Percentiles rank a stretch among this genome's conserved stretches.
Evolutionary conservation across 2,888 invertebrate genomes (phyloP).

Genomic region (Eristalis tenax): DNA sequence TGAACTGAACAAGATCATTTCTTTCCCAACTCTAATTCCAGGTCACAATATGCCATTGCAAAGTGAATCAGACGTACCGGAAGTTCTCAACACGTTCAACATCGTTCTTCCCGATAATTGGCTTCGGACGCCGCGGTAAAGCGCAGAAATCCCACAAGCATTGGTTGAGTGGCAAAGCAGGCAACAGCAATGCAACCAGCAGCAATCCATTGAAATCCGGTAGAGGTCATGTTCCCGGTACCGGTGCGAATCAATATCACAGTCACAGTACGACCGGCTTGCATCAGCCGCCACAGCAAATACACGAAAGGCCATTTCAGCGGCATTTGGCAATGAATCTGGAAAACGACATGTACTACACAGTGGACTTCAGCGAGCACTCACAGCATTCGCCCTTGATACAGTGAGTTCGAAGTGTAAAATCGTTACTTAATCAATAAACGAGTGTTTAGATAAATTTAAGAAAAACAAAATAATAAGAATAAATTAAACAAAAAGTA

Average conservation of each 20-base stretch:
- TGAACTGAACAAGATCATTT: neutral
- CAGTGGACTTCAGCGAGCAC: conserved; percentile 88
- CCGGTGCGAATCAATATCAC: conserved; percentile 73
- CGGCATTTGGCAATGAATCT: conserved; percentile 84
- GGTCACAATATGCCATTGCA: conserved; percentile 90
- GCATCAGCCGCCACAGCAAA: conserved; percentile 75
- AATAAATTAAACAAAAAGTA: conserved; percentile 7
- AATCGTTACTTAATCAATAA: conserved; percentile 44
- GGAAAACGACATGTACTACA: conserved; percentile 89
- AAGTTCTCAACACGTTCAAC: conserved; percentile 84
- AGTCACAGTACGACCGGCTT: conserved; percentile 73
- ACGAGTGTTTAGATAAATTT: conserved; percentile 61
- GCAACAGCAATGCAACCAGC: conserved; percentile 72
- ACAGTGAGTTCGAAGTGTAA: conserved; percentile 82
- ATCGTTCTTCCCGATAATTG: conserved; percentile 82
- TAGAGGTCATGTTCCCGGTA: conserved; percentile 66
- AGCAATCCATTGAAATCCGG: conserved; percentile 71
- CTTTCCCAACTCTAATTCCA: conserved; percentile 77
- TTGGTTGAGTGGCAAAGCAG: conserved; percentile 84
- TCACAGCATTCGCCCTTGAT: conserved; percentile 89
- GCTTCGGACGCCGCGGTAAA: conserved; percentile 80
- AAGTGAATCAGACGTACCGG: conserved; percentile 89
- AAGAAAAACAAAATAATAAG: conserved; percentile 27
- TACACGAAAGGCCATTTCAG: conserved; percentile 81
- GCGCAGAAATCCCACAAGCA: conserved; percentile 81